phyloP scores from a whole-genome alignment of 2,888 invertebrate species.

The Andrena haemorrhoa region DNA sequence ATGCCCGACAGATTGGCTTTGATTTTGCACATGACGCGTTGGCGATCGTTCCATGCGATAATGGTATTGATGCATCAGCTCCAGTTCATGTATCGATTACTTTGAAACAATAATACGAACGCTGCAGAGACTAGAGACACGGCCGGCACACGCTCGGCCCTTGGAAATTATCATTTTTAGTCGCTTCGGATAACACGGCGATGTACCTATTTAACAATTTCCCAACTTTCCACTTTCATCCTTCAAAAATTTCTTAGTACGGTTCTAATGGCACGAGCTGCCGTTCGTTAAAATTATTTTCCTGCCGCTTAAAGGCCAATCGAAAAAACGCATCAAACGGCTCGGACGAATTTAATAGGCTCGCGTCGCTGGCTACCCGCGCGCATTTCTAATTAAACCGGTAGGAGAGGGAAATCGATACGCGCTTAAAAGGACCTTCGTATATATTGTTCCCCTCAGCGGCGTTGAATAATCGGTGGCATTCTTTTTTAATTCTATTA shows the following conservation, averaged over 20 bases:
- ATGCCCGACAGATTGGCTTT: constrained; percentile 60
- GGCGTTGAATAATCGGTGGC: constrained; percentile 66
- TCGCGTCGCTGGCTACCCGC: constrained; percentile 1
- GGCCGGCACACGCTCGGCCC: background rate
- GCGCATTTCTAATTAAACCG: constrained; percentile 55
- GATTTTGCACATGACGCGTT: constrained; percentile 59
- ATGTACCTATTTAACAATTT: background rate
- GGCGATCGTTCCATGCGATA: constrained; percentile 52
- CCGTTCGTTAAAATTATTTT: constrained; percentile 4
- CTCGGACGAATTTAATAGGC: background rate
- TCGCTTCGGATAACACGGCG: background rate
- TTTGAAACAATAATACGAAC: constrained; percentile 38
- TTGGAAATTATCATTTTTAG: constrained; percentile 21
- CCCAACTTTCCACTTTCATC: background rate
- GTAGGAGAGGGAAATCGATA: constrained; percentile 52
- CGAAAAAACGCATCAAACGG: constrained; percentile 38
- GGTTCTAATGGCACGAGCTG: background rate
- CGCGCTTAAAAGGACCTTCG: constrained; percentile 41
- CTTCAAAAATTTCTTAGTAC: background rate
- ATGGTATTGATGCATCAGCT: constrained; percentile 33
- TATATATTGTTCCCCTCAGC: constrained; percentile 22
- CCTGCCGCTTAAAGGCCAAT: background rate
- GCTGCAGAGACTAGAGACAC: background rate
- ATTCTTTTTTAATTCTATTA: constrained; percentile 75
- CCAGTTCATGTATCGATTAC: constrained; percentile 50